Conservation (phyloP, 2,113 vertebrate species). For the Tetrao urogallus region DNA sequence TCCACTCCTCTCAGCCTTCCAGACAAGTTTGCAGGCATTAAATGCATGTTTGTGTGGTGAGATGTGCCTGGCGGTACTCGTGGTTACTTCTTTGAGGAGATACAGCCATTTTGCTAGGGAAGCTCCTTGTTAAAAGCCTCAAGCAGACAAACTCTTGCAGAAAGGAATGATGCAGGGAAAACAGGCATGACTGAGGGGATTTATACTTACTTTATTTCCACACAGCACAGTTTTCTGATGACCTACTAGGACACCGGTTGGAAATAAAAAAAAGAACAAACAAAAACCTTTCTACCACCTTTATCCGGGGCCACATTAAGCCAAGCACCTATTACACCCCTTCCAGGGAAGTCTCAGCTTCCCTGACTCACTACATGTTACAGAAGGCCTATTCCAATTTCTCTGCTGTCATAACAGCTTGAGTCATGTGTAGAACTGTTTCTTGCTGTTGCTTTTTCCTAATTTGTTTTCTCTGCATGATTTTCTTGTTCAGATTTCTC, state of each 20-base stretch:
- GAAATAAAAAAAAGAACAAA: background rate
- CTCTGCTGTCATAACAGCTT: background rate
- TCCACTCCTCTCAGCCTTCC: background rate
- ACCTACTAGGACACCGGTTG: background rate
- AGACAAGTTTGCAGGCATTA: background rate
- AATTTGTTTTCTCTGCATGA: background rate
- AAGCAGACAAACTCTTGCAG: background rate
- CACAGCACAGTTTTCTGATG: background rate
- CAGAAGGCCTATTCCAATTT: background rate
- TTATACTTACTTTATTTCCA: background rate
- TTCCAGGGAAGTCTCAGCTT: background rate
- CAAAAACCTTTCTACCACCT: background rate
- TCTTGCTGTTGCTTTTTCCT: background rate
- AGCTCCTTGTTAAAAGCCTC: background rate
- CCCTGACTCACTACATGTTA: background rate
- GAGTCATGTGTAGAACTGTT: background rate
- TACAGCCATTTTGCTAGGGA: background rate
- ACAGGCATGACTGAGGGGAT: accelerated
- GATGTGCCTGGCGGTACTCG: background rate
- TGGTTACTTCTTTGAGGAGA: background rate
- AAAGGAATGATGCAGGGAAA: background rate
- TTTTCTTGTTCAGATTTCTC: background rate
- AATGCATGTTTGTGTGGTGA: background rate
- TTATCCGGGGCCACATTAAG: background rate
- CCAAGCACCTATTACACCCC: background rate